These are phyloP conservation scores for Nephrotoma guestfalica DNA, from an alignment of 2,888 invertebrate genomes.

Conservation along the genomic window DNA sequence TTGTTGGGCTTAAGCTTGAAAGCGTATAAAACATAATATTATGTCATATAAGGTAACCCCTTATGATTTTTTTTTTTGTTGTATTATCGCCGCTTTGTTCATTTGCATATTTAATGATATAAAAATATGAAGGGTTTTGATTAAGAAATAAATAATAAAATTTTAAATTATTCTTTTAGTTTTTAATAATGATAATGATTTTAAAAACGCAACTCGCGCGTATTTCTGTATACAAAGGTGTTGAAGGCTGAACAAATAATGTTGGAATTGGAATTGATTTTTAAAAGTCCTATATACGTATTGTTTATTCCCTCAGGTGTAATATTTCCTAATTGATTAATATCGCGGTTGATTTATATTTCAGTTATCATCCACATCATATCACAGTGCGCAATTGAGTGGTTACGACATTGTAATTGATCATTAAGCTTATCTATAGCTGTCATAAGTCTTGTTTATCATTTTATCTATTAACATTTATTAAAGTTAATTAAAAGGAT, in stretches of 20 bases:
- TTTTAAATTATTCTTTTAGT: background rate
- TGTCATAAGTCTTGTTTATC: background rate
- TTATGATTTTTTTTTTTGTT: background rate
- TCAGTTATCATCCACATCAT: background rate
- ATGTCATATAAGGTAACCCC: background rate
- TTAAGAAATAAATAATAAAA: background rate
- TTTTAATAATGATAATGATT: background rate
- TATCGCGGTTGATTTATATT: background rate
- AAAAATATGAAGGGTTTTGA: background rate
- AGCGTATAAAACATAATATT: background rate
- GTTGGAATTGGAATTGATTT: too few species aligned
- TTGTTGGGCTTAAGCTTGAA: background rate
- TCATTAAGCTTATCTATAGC: background rate
- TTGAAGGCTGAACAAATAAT: too few species aligned
- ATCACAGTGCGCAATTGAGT: background rate
- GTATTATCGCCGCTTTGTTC: background rate
- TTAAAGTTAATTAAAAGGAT: background rate
- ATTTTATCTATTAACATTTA: background rate
- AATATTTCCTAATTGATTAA: background rate
- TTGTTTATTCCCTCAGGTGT: background rate
- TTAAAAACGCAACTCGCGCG: background rate
- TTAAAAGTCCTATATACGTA: background rate
- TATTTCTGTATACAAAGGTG: too few species aligned
- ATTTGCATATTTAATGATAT: background rate
- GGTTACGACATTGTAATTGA: background rate